Base-by-base conservation (phyloP, 2,888 invertebrate genomes). In the Neoitamus cyanurus region DNA sequence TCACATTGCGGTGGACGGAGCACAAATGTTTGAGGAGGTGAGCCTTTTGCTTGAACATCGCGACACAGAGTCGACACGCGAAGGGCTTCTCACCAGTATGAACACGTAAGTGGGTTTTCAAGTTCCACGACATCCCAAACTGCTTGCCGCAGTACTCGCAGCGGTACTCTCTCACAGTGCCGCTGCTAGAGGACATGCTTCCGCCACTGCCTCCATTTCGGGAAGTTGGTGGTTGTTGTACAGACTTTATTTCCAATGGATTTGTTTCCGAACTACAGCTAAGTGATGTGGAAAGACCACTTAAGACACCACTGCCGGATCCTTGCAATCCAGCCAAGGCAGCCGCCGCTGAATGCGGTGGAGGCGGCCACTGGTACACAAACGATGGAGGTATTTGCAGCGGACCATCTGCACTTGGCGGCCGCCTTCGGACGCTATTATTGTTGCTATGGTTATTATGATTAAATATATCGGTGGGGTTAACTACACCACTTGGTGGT, bases 61-160 rank as follows among this genome's bases (percentile, higher is more conserved):
- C 97, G 85, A 97, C 96, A 89, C 97, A 97, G 73, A 97, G 93
- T 88, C 97, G 93, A 93, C 97, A 97, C 87, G 97, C 97, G 89
- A 97, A 97, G 0, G 97, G 97, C 90, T 97, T 97, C 88, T 97
- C 97, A 85, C 97, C 97, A 0, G 97, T 97, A 89, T 97, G 97
- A 28, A 97, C 97, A 89, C 97, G 93, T 84, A 97, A 92, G 91
- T 97, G 97, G 86, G 97, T 97, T 91, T 97, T 97, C 89, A 97
- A 93, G 92, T 97, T 97, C 97, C 97, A 97, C 85, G 96, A 96
- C 97, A 97, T 97, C 85, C 97, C 97, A 88, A 97, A 97, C 91
- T 97, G 97, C 91, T 97, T 97, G 84, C 96, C 96, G 90, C 97
- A 97, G 90, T 97, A 97, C 90, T 96, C 96, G 90, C 97, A 97